Evolutionary conservation across 2,888 invertebrate species (phyloP).

Genomic region (Isoperla grammatica): DNA sequence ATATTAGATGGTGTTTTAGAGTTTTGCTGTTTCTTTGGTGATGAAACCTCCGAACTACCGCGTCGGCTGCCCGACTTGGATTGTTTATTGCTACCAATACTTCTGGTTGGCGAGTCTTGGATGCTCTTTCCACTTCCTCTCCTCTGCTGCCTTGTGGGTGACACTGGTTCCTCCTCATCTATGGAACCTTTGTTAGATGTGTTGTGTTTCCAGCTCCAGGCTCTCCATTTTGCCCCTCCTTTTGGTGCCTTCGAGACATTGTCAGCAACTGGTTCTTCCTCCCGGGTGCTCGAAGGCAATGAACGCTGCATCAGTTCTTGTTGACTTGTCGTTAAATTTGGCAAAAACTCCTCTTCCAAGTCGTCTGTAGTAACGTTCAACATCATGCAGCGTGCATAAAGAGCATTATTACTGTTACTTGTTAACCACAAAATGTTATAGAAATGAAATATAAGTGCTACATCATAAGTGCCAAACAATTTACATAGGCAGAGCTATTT

Average conservation of each 20-base stretch:
- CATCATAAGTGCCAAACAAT: background rate
- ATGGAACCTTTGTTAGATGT: conserved; percentile 12
- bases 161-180: conserved; percentile 20
- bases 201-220: conserved; percentile 22
- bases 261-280: background rate
- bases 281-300: background rate
- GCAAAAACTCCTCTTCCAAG: conserved; percentile 44
- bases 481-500: too few relatives aligned
- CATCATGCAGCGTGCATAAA: conserved; percentile 29
- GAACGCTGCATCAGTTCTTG: conserved; percentile 16
- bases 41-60: conserved; percentile 2
- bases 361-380: conserved; percentile 41
- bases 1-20: background rate
- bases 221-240: conserved; percentile 19
- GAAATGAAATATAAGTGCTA: background rate
- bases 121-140: conserved; percentile 8
- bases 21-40: conserved; percentile 5
- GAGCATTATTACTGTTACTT: conserved; percentile 13
- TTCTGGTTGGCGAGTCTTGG: conserved; percentile 1
- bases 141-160: conserved; percentile 4
- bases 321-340: conserved; percentile 23
- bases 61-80: conserved; percentile 9
- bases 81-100: background rate
- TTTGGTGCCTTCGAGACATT: background rate
- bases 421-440: too few relatives aligned